phyloP scores from a whole-genome alignment of 2,888 invertebrate genomes.

The Graphium colonna region DNA sequence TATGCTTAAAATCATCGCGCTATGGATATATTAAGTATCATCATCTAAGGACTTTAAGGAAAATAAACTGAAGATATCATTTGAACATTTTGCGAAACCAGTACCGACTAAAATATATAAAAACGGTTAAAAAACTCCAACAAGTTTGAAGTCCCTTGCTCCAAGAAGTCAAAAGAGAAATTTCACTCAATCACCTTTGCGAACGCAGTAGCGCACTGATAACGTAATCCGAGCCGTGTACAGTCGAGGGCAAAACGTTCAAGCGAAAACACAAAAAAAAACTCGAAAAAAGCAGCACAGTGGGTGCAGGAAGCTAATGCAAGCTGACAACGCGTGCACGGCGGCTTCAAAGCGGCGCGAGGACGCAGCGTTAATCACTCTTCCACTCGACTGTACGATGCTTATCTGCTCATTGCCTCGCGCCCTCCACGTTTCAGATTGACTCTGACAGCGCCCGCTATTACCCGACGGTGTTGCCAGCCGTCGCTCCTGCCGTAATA shows the following conservation, averaged over 20 bases:
- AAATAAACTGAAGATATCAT: no score
- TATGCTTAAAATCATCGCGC: no score
- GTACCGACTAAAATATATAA: no score
- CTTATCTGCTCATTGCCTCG: slow-evolving; percentile 53
- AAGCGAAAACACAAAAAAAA: slow-evolving; percentile 8
- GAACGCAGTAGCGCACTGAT: slow-evolving; percentile 11
- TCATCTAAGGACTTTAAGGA: no score
- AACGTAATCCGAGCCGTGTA: slow-evolving; percentile 14
- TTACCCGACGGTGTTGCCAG: slow-evolving; percentile 23
- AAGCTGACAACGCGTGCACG: slow-evolving; percentile 32
- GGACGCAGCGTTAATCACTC: slow-evolving; percentile 53
- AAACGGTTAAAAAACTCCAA: no score
- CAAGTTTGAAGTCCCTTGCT: no score
- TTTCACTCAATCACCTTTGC: neutral
- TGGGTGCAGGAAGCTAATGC: slow-evolving; percentile 25
- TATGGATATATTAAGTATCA: no score
- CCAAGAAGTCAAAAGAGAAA: neutral
- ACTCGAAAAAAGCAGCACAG: neutral
- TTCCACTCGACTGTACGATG: slow-evolving; percentile 63
- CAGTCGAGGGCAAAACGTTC: slow-evolving; percentile 13
- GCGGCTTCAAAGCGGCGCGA: slow-evolving; percentile 37
- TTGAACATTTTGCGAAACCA: no score
- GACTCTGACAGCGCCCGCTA: slow-evolving; percentile 51
- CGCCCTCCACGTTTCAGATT: slow-evolving; percentile 43
- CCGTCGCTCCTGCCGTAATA: neutral